Base-by-base conservation (phyloP, 2,113 vertebrate genomes). In the Albula glossodonta region DNA sequence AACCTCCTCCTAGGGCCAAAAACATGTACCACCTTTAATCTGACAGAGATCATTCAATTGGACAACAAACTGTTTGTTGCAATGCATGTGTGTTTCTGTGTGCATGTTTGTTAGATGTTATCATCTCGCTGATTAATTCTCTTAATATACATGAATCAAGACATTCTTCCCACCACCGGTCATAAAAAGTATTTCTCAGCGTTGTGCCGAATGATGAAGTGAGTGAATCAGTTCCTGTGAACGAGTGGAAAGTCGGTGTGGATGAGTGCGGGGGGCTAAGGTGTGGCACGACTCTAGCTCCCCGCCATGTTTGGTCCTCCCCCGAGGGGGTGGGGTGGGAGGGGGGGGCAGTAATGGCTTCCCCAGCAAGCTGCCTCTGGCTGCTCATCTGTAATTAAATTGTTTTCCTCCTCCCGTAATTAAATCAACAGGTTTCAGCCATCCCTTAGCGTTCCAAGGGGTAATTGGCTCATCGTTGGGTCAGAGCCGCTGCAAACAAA, bases 401-500 rank as follows among this genome's bases (percentile, higher is more conserved):
- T 94, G 95, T 95, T 95, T 95, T 90, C 90, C 87, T 89, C 87
- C 87, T 89, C 89, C 90, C 95, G 93, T 95, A 96, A 96, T 96
- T 95, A 96, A 95, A 96, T 95, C 95, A 96, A 93, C 93, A 94
- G 93, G 93, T 95, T 94, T 90, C 90, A 89, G 86, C 91, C 89
- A 90, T 88, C 86, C 90, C 90, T 91, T 89, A 93, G 94, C 92
- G 91, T 93, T 93, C 89, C 31, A 41, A 11, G 92, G 93, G 17
- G 92, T 95, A 96, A 95, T 95, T 94, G 93, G 93, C 92, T 92
- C 89, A 93, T 94, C 81, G 92, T 94, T 96, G 93, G 93, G 91
- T 92, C 93, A 92, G 91, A 92, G 93, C 93, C 93, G 93, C 94
- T 85, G 88, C 91, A 94, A 94, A 94, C 93, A 93, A 95, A 95